Conservation (phyloP, 2,797 vertebrate species). For the Crocodylus rhombifer region DNA sequence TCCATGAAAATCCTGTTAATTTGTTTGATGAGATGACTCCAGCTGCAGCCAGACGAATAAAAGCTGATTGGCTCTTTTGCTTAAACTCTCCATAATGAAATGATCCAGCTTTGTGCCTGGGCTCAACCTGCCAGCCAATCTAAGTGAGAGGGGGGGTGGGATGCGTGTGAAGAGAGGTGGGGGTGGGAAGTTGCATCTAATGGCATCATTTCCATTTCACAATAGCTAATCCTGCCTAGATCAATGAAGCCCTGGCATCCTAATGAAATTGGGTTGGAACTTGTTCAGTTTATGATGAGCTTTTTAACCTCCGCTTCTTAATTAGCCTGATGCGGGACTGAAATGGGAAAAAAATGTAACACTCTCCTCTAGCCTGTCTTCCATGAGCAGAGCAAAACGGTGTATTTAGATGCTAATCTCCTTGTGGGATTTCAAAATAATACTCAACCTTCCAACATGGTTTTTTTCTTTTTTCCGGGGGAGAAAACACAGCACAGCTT, state of each 20-base stretch:
- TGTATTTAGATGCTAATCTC: slow-evolving; percentile 56
- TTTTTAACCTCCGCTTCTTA: slow-evolving; percentile 65
- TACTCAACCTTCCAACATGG: neutral
- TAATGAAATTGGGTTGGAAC: slow-evolving; percentile 59
- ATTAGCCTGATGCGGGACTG: slow-evolving; percentile 37
- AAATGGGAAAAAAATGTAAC: slow-evolving; percentile 31
- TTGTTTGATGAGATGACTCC: slow-evolving; percentile 71
- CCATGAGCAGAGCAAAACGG: neutral
- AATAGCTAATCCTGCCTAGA: slow-evolving; percentile 69
- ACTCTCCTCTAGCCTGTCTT: slow-evolving; percentile 38
- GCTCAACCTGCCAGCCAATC: neutral
- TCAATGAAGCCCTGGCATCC: slow-evolving; percentile 31
- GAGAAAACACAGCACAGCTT: neutral
- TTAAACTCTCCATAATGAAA: neutral
- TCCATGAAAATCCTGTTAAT: slow-evolving; percentile 68
- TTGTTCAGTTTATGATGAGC: slow-evolving; percentile 67
- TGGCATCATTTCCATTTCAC: slow-evolving; percentile 69
- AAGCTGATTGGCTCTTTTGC: slow-evolving; percentile 59
- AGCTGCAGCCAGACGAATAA: slow-evolving; percentile 68
- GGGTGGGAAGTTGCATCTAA: slow-evolving; percentile 34
- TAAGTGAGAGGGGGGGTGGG: neutral
- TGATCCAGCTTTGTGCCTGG: neutral
- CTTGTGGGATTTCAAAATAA: slow-evolving; percentile 57
- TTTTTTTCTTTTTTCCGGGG: neutral
- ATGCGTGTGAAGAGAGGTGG: neutral